Percentiles rank a stretch among this genome's conserved stretches.
Conservation (phyloP, 1,140 invertebrate genomes). For the Atopsyche davidsoni region DNA sequence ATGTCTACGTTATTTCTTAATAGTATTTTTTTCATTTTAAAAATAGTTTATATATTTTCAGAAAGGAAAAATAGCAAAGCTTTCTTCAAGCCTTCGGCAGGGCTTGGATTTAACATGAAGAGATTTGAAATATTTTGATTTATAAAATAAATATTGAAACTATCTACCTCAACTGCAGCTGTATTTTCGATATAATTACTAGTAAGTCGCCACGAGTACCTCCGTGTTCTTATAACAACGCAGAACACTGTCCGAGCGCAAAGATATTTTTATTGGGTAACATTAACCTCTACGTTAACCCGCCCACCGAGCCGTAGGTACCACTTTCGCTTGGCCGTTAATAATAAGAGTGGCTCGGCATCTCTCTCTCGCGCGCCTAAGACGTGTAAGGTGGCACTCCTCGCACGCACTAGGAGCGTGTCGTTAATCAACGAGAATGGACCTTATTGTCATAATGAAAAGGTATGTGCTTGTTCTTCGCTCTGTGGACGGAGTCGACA, state of each 20-base stretch:
- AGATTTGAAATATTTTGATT: too few relatives aligned
- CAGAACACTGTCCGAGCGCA: neutral
- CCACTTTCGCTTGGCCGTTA: conserved; percentile 6
- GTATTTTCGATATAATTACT: too few relatives aligned
- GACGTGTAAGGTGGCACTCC: neutral
- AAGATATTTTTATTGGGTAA: conserved; percentile 26
- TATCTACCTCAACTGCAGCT: too few relatives aligned
- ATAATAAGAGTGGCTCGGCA: neutral
- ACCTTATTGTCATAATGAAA: conserved; percentile 26
- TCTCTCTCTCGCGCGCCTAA: conserved; percentile 1
- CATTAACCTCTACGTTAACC: conserved; percentile 26
- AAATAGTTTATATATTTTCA: too few relatives aligned
- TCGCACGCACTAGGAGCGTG: conserved; percentile 9
- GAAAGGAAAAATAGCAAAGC: too few relatives aligned
- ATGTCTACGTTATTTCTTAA: too few relatives aligned
- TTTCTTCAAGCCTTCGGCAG: too few relatives aligned
- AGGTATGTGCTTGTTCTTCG: conserved; percentile 15
- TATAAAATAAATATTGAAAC: too few relatives aligned
- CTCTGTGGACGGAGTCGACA: neutral
- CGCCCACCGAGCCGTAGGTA: conserved; percentile 19
- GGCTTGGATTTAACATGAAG: too few relatives aligned
- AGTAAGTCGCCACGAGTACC: neutral
- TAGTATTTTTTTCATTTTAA: too few relatives aligned
- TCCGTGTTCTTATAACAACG: too few relatives aligned
- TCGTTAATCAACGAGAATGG: conserved; percentile 27